Percentiles rank a stretch among this genome's conserved stretches.
phyloP scores from a whole-genome alignment of 1,140 invertebrate genomes.

The Drosophila orosa region DNA sequence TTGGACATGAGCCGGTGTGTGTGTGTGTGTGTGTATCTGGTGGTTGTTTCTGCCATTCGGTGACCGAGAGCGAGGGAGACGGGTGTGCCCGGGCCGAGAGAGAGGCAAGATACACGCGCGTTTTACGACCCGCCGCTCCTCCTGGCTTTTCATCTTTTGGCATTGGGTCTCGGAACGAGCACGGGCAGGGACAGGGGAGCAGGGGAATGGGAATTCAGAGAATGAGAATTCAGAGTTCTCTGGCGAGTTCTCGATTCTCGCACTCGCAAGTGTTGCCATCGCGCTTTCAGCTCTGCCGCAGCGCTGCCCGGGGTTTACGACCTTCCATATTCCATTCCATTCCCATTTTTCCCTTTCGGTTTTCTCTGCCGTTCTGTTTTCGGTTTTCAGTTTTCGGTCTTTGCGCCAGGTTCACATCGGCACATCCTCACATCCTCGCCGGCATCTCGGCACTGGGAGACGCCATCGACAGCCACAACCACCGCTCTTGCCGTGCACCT shows the following conservation, averaged over 20 bases:
- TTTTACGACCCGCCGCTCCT: conserved; percentile 72
- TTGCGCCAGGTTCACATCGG: conserved; percentile 59
- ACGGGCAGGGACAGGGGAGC: background rate
- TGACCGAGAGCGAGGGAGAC: conserved; percentile 16
- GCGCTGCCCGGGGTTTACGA: conserved; percentile 69
- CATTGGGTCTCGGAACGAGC: conserved; percentile 32
- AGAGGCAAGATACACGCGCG: conserved; percentile 51
- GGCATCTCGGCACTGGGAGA: conserved; percentile 44
- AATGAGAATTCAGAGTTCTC: conserved; percentile 30
- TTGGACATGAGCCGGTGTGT: conserved; percentile 66
- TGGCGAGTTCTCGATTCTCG: conserved; percentile 48
- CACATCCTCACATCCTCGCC: conserved; percentile 51
- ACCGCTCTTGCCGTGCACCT: conserved; percentile 32
- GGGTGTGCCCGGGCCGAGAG: conserved; percentile 14
- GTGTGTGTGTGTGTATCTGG: conserved; percentile 30
- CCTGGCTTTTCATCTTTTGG: conserved; percentile 78
- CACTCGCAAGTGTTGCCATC: conserved; percentile 59
- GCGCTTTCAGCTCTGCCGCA: conserved; percentile 22
- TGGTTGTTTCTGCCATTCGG: conserved; percentile 60
- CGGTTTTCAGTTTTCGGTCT: conserved; percentile 26
- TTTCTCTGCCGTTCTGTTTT: conserved; percentile 13
- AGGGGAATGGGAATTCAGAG: conserved; percentile 10
- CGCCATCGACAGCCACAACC: conserved; percentile 43
- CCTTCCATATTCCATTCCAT: conserved; percentile 40
- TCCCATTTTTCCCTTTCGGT: conserved; percentile 23